Evolutionary conservation across 2,113 vertebrate species (phyloP), one percentile per base, ranked within the genome.

Genomic region (Aythya baeri): DNA sequence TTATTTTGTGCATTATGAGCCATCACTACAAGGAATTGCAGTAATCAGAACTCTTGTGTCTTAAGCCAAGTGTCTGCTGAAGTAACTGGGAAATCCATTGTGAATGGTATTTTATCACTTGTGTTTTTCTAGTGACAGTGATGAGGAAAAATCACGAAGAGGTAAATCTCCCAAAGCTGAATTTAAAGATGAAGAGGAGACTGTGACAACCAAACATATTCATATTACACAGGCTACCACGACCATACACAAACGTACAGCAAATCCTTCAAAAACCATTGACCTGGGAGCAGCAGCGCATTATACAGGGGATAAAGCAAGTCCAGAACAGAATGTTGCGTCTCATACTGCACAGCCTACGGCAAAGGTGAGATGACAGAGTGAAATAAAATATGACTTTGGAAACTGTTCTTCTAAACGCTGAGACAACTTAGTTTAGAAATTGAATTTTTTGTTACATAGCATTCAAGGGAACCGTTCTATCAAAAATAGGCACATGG

Each of bases 161-260:
- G 98, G 98, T 55, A 98, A 98, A 93, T 98, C 98, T 95, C 97
- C 98, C 86, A 98, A 98, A 97, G 97, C 97, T 78, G 99, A 99
- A 94, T 99, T 99, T 95, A 99, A 99, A 98, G 99, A 99, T 88
- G 99, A 99, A 93, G 99, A 99, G 86, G 99, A 99, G 92, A 99
- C 98, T 0, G 99, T 99, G 89, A 99, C 99, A 34, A 99, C 99
- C 31, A 99, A 99, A 98, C 99, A 98, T 71, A 98, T 99, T 92
- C 98, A 99, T 49, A 99, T 99, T 83, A 99, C 99, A 91, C 99
- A 99, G 97, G 98, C 99, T 90, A 99, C 98, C 57, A 99, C 99
- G 52, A 99, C 99, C 31, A 98, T 98, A 80, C 98, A 99, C 89
- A 99, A 99, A 96, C 98, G 98, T 94, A 98, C 98, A 57, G 99